Conservation (phyloP, 2,888 invertebrate genomes). For the Trisateles emortualis region DNA sequence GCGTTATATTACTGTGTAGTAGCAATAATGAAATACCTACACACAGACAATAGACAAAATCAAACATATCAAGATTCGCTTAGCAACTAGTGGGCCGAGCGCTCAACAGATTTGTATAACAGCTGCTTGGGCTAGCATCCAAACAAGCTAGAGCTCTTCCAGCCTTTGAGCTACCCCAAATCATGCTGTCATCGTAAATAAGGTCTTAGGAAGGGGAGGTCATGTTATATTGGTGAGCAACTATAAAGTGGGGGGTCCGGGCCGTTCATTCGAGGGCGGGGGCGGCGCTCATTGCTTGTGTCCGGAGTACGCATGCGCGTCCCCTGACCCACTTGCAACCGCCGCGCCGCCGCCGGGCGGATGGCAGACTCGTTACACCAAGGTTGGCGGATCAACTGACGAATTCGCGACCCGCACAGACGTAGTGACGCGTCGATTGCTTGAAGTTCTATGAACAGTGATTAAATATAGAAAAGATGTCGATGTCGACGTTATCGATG, state of each 20-base stretch:
- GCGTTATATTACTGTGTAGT: slow-evolving; percentile 41
- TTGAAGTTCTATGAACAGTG: slow-evolving; percentile 57
- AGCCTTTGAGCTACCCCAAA: slow-evolving; percentile 50
- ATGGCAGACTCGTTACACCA: slow-evolving; percentile 78
- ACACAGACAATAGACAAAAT: slow-evolving; percentile 54
- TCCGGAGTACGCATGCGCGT: slow-evolving; percentile 82
- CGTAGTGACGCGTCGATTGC: slow-evolving; percentile 74
- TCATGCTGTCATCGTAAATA: slow-evolving; percentile 52
- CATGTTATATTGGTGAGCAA: slow-evolving; percentile 58
- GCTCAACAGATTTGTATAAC: slow-evolving; percentile 79
- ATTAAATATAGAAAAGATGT: slow-evolving; percentile 58
- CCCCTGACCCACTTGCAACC: slow-evolving; percentile 80
- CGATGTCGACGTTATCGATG: slow-evolving; percentile 33
- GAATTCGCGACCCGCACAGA: slow-evolving; percentile 73
- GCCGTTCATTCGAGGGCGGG: slow-evolving; percentile 79
- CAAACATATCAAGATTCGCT: slow-evolving; percentile 69
- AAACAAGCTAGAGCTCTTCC: slow-evolving; percentile 60
- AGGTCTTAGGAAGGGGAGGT: slow-evolving; percentile 69
- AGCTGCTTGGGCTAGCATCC: slow-evolving; percentile 67
- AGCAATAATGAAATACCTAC: slow-evolving; percentile 53
- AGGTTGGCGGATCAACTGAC: slow-evolving; percentile 81
- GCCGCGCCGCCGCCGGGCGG: slow-evolving; percentile 61
- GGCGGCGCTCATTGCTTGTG: slow-evolving; percentile 82
- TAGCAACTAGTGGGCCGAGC: slow-evolving; percentile 81
- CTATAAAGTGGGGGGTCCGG: slow-evolving; percentile 67